Evolutionary conservation across 64 coral and sea anemone species (phyloP), one percentile per base, ranked within the genome.

Genomic region (Exaiptasia diaphana): DNA sequence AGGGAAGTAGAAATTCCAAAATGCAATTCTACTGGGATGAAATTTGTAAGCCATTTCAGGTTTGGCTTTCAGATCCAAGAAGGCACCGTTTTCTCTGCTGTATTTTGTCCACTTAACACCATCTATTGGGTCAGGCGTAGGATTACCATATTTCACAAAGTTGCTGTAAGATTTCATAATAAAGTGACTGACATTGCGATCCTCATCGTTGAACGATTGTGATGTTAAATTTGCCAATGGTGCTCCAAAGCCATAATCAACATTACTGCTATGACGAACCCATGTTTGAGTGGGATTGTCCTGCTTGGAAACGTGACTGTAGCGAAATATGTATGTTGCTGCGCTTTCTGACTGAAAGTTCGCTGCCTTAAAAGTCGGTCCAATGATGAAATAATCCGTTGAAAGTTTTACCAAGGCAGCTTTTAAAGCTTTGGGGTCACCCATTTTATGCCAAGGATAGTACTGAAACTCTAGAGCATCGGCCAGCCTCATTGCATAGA

Each of bases 1-100:
- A 18, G 91, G 86, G 1, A 79, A 46, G 21, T 89, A 95, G 50
- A 85, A 31, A 63, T 95, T 95, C 91, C 91, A 95, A 70, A 95
- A 95, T 26, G 91, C 91, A 39, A 95, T 45, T 71, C 87, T 88
- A 3, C 74, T 69, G 3, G 91, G 86, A 36, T 95, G 50, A 22
- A 73, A 95, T 10, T 90, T 78, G 27, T 41, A 62, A 5, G 80
- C 80, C 64, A 95, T 74, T 53, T 58, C 31, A 11, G 64, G 55
- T 33, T 54, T 74, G 5, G 52, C 41, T 23, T 89, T 63, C 4
- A 95, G 61, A 15, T 78, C 71, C 26, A 95, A 24, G 68, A 85
- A 95, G 4, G 62, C 76, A 24, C 80, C 75, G 17, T 85, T 53
- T 0, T n/a, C 25, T 26, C 15, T 31, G 21, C 30, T 46, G 45